Base-by-base conservation (phyloP, 2,113 vertebrate species). In the Thamnaconus septentrionalis region DNA sequence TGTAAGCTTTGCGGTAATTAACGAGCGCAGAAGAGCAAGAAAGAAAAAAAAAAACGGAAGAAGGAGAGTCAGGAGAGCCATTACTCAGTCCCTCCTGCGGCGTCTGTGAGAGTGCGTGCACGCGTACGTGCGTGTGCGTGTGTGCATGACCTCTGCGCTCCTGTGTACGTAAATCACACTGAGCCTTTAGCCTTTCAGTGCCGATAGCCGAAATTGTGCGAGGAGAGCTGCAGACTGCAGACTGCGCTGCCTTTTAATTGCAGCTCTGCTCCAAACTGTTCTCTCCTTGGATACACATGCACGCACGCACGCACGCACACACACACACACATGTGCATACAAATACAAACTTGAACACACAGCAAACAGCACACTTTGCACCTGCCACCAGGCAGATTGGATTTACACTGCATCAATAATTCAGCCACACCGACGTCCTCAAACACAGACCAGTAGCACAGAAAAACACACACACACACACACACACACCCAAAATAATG, bases 381-480 rank as follows among this genome's bases (percentile, higher is more conserved):
- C 84, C 86, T 86, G 87, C 83, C 77, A 82, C 5, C 44, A 81
- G 70, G 70, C 70, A 82, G 87, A 87, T 83, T 88, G 76, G 79
- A 87, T 87, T 86, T 82, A 81, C 79, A 76, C 78, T 67, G 79
- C 77, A 87, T 87, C 79, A 85, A 87, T 90, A 87, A 88, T 88
- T 89, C 72, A 87, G 58, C 54, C 50, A 54, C 66, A 63, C 53
- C 66, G 51, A 57, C 41, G 76, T 77, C 59, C 66, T 61, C 39
- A 62, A 78, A 80, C 72, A 67, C 62, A 75, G 61, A 55, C 7
- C 18, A 2, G 18, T 31, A 31, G 18, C 18, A 31, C 18, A 31
- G 18, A 31, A 31, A 31, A 1, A 31, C 18, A 31, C 18, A 31
- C 18, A 31, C 18, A 31, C 18, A 31, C 18, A 31, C 18, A 31